These are phyloP conservation scores for Neostethus bicornis DNA, from an alignment of 2,797 vertebrate species.

Conservation along the genomic window DNA sequence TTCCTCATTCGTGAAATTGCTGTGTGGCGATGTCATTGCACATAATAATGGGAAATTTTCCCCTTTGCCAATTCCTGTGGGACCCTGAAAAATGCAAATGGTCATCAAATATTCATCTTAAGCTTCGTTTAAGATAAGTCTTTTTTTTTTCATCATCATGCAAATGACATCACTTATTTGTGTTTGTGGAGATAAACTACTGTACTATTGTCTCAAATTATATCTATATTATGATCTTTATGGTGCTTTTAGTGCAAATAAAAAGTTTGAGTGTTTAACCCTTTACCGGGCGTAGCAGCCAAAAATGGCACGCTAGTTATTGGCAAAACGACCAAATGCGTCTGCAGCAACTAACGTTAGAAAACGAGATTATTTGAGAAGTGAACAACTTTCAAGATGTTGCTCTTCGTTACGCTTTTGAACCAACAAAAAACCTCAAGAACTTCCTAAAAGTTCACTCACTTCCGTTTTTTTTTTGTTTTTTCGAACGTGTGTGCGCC, in stretches of 20 bases:
- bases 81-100: constrained; percentile 32
- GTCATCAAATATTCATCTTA: constrained; percentile 38
- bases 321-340: too few relatives aligned
- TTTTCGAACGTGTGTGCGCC: too few relatives aligned
- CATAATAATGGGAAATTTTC: constrained; percentile 63
- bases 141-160: constrained; percentile 19
- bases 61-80: constrained; percentile 27
- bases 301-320: too few relatives aligned
- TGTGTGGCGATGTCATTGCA: constrained; percentile 59
- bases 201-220: constrained; percentile 3
- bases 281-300: too few relatives aligned
- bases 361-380: too few relatives aligned
- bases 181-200: constrained; percentile 10
- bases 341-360: too few relatives aligned
- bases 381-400: too few relatives aligned
- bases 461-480: too few relatives aligned
- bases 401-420: too few relatives aligned
- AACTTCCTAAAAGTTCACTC: too few relatives aligned
- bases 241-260: background rate
- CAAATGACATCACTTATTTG: constrained; percentile 3
- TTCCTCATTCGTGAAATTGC: constrained; percentile 76
- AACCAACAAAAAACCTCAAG: too few relatives aligned
- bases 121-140: constrained; percentile 25
- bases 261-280: background rate
- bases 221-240: constrained; percentile 18